Evolutionary conservation across 2,797 vertebrate genomes (phyloP).

Genomic region (Clarias pachynema): DNA sequence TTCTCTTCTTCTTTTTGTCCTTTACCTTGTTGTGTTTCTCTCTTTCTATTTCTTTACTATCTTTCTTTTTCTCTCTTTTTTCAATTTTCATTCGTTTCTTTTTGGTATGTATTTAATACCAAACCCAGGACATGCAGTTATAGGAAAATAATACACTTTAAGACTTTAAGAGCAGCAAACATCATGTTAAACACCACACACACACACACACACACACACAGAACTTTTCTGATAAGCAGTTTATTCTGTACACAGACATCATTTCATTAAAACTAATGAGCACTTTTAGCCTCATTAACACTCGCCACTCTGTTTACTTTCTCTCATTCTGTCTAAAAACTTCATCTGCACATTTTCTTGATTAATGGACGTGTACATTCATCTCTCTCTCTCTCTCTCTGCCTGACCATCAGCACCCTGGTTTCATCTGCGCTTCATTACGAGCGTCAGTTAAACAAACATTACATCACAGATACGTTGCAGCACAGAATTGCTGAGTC

Average conservation of each 20-base stretch:
- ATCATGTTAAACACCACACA: not conserved
- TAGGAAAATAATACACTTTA: not conserved
- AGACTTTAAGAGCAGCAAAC: not conserved
- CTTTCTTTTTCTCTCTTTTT: no score
- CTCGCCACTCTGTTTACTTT: not conserved
- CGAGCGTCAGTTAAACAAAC: not conserved
- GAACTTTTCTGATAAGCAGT: not conserved
- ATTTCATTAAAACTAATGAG: not conserved
- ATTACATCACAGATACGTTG: not conserved
- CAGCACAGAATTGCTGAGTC: not conserved
- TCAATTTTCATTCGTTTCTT: no score
- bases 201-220: not conserved
- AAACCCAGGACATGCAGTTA: not conserved
- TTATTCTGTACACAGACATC: not conserved
- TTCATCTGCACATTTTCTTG: not conserved
- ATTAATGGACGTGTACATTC: not conserved
- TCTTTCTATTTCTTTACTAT: no score
- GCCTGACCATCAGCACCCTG: not conserved
- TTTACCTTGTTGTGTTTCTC: no score
- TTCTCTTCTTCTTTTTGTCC: no score
- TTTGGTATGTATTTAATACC: not conserved
- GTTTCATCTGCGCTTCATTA: not conserved
- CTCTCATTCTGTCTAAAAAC: not conserved
- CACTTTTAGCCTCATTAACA: not conserved
- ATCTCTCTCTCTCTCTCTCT: not conserved